Evolutionary conservation across 1,140 invertebrate species (phyloP).

Genomic region (Lepidostoma basale): DNA sequence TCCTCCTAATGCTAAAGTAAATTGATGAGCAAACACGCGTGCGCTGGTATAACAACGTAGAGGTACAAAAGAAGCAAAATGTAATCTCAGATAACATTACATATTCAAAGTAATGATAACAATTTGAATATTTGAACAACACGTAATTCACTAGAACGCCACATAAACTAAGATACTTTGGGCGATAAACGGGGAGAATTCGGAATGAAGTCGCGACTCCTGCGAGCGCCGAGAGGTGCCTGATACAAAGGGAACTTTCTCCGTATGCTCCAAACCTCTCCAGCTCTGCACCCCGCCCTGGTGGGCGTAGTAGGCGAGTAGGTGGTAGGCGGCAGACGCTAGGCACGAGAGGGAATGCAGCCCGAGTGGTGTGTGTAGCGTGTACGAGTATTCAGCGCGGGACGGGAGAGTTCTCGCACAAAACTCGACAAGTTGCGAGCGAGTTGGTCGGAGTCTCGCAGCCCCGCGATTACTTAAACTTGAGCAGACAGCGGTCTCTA

Average conservation of each 20-base stretch:
- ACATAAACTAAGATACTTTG: neutral
- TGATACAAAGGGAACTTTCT: conserved; percentile 10
- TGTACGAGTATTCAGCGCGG: neutral
- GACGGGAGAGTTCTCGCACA: conserved; percentile 8
- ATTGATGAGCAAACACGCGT: too few relatives aligned
- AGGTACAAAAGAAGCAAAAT: too few relatives aligned
- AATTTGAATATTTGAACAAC: neutral
- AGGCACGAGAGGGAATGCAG: neutral
- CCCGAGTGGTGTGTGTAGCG: too few relatives aligned
- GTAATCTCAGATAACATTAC: too few relatives aligned
- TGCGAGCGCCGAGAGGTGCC: neutral
- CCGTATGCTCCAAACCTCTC: neutral
- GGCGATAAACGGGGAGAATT: neutral
- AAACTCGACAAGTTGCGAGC: conserved; percentile 26
- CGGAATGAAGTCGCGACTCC: neutral
- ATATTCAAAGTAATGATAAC: too few relatives aligned
- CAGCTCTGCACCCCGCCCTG: too few relatives aligned
- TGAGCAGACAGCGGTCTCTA: conserved; percentile 25
- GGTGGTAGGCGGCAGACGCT: neutral
- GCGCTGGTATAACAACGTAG: too few relatives aligned
- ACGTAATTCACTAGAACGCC: neutral
- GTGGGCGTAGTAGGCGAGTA: neutral
- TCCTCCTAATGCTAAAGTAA: too few relatives aligned
- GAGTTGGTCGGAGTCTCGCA: conserved; percentile 21
- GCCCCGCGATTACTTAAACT: conserved; percentile 27